Evolutionary conservation across 2,888 invertebrate species (phyloP).

Genomic region (Cancer borealis): DNA sequence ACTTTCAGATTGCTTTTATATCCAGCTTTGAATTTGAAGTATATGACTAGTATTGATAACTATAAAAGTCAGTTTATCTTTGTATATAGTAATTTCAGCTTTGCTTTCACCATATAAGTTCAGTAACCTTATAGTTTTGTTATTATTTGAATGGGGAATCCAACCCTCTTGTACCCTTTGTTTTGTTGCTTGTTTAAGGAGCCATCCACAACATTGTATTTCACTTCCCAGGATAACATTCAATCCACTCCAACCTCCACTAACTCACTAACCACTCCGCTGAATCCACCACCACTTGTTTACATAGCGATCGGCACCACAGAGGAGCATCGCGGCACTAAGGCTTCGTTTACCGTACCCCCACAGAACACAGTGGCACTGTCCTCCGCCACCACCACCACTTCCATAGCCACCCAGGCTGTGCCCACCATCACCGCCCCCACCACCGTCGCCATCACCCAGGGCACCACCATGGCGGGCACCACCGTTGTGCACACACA

Average conservation of each 20-base stretch:
- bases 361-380: constrained; percentile 68
- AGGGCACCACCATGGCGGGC: constrained; percentile 59
- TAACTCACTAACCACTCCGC: background rate
- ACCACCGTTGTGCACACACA: constrained; percentile 66
- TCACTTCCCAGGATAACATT: too few species aligned
- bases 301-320: background rate
- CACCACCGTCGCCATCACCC: constrained; percentile 72
- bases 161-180: too few species aligned
- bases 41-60: too few species aligned
- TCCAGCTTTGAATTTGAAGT: too few species aligned
- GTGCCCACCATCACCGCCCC: constrained; percentile 73
- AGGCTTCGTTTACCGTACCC: background rate
- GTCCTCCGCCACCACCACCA: constrained; percentile 63
- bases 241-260: background rate
- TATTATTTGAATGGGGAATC: too few species aligned
- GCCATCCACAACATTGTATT: too few species aligned
- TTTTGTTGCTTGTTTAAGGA: too few species aligned
- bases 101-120: too few species aligned
- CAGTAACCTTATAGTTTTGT: too few species aligned
- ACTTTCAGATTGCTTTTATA: background rate
- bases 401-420: constrained; percentile 67
- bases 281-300: background rate
- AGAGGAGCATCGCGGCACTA: background rate
- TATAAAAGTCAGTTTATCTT: too few species aligned
- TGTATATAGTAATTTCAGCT: too few species aligned